Conservation (phyloP, 1,140 invertebrate species). For the Drosophila ironensis region DNA sequence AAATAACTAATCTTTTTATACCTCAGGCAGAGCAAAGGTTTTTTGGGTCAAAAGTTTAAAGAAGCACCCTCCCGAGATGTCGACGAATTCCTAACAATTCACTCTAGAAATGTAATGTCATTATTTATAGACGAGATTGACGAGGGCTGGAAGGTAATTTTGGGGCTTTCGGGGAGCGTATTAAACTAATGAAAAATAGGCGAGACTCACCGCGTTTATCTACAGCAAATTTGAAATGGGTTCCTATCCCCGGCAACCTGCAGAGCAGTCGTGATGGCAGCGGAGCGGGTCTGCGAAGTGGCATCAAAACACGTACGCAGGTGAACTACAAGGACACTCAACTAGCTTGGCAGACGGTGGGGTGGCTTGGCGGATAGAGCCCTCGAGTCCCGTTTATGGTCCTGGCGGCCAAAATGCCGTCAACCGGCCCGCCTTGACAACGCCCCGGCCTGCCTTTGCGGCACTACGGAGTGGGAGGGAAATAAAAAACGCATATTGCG, state of each 20-base stretch:
- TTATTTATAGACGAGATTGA: neutral
- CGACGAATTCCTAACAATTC: neutral
- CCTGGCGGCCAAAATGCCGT: slow-evolving; percentile 12
- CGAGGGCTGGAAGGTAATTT: neutral
- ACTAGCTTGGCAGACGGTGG: slow-evolving; percentile 23
- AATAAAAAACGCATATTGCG: slow-evolving; percentile 76
- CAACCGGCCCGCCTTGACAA: slow-evolving; percentile 14
- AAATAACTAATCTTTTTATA: too few relatives aligned
- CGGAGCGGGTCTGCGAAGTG: slow-evolving; percentile 4
- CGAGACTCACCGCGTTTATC: slow-evolving; percentile 3
- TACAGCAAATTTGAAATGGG: too few relatives aligned
- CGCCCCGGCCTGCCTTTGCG: too few relatives aligned
- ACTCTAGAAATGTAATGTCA: neutral
- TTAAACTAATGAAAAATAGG: slow-evolving; percentile 59
- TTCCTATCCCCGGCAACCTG: too few relatives aligned
- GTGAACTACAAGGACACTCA: slow-evolving; percentile 37
- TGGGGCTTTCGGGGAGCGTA: neutral
- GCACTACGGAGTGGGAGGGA: slow-evolving; percentile 9
- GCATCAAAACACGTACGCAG: slow-evolving; percentile 53
- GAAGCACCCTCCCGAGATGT: too few relatives aligned
- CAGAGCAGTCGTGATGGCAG: slow-evolving; percentile 1
- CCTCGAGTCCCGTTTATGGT: slow-evolving; percentile 9
- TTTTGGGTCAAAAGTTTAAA: too few relatives aligned
- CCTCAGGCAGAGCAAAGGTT: too few relatives aligned
- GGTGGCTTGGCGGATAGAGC: neutral